A percentile compares a stretch with the other conserved stretches of the same genome.
Conservation (phyloP, 2,113 vertebrate species). For the Dipodomys merriami region DNA sequence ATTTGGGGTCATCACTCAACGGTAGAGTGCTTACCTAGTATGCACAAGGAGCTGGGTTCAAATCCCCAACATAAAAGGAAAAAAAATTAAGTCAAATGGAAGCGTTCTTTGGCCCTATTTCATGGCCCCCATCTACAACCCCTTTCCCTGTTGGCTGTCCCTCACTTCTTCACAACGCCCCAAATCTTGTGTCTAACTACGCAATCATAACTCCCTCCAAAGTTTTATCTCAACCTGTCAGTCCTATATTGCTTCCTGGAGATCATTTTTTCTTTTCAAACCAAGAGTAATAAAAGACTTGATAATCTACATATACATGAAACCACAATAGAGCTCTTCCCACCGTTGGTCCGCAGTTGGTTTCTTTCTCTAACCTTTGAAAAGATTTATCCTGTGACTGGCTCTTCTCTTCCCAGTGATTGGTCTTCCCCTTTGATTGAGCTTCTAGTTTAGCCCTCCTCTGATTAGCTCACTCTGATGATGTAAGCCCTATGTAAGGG, state of each 20-base stretch:
- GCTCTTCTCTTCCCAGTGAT: not conserved
- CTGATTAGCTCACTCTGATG: not conserved
- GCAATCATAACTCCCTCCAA: not conserved
- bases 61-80: not conserved
- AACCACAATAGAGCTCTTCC: fast-evolving
- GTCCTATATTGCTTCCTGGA: not conserved
- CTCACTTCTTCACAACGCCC: not conserved
- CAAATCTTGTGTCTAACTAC: not conserved
- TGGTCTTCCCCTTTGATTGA: not conserved
- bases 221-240: not conserved
- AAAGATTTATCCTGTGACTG: not conserved
- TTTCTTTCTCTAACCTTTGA: not conserved
- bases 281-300: not conserved
- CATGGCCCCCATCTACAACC: not conserved
- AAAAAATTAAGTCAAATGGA: not conserved
- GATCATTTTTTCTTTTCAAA: not conserved
- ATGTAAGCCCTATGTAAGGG: too few species aligned
- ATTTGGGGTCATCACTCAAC: not conserved
- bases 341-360: too few species aligned
- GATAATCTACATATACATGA: not conserved
- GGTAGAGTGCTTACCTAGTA: not conserved
- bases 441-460: not conserved
- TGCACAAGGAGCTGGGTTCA: not conserved
- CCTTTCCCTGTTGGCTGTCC: not conserved
- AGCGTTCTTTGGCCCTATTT: not conserved